A percentile compares a stretch with the other conserved stretches of the same genome.
Conservation (phyloP, 2,113 vertebrate species). For the Microtus oregoni region DNA sequence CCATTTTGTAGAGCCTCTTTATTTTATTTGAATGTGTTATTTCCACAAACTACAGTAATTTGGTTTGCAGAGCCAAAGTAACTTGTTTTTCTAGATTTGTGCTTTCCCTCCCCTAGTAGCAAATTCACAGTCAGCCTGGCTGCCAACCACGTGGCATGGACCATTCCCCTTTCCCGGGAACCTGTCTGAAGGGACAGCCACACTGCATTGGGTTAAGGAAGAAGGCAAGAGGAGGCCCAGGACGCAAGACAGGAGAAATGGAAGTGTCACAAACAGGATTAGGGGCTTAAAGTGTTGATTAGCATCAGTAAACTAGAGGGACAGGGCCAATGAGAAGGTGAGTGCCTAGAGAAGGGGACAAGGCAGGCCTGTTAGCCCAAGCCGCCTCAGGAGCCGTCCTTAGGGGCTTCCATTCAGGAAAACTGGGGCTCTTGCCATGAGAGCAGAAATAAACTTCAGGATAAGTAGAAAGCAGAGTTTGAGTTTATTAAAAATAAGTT, state of each 20-base stretch:
- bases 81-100: not conserved
- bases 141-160: not conserved
- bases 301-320: too few relatives aligned
- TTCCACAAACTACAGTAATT: not conserved
- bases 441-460: not conserved
- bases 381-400: not conserved
- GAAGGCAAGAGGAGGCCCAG: not conserved
- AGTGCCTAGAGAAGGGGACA: not conserved
- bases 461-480: not conserved
- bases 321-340: not conserved
- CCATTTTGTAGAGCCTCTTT: not conserved
- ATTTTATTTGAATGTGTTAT: not conserved
- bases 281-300: not conserved
- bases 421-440: not conserved
- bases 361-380: too few relatives aligned
- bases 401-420: not conserved
- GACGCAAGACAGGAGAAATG: not conserved
- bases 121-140: not conserved
- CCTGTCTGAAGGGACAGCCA: too few relatives aligned
- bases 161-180: not conserved
- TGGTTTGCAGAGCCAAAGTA: not conserved
- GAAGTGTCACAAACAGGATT: not conserved
- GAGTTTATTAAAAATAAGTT: not conserved
- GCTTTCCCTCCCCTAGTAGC: too few relatives aligned
- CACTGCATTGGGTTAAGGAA: not conserved